Evolutionary conservation across 92 coral and sea anemone genomes (phyloP).

Genomic region (Anthopleura xanthogrammica): DNA sequence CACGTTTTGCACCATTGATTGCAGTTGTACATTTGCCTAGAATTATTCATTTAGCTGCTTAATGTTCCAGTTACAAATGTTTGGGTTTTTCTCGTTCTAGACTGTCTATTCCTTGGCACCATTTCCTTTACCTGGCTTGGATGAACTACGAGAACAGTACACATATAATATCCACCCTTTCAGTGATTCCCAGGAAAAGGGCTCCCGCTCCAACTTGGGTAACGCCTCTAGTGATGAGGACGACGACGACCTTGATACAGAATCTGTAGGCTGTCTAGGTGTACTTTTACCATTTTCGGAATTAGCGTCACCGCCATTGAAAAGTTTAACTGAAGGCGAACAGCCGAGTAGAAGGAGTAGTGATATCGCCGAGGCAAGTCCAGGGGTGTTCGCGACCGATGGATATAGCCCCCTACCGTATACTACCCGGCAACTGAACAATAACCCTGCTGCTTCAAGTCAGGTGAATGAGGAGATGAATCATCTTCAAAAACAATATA

Average conservation of each 20-base stretch:
- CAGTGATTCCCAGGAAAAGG: slow-evolving; percentile 62
- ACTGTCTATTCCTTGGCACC: slow-evolving; percentile 93
- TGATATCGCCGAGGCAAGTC: slow-evolving; percentile 84
- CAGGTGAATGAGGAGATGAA: slow-evolving; percentile 60
- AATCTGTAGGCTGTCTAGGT: slow-evolving; percentile 85
- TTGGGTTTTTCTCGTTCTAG: slow-evolving; percentile 37
- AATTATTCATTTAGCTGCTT: not conserved
- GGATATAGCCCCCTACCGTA: slow-evolving; percentile 73
- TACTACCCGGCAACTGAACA: slow-evolving; percentile 58
- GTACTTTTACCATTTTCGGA: slow-evolving; percentile 89
- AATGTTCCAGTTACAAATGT: not conserved
- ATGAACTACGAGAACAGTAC: slow-evolving; percentile 91
- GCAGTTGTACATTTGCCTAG: too few relatives aligned
- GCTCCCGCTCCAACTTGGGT: slow-evolving; percentile 64
- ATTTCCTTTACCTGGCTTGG: slow-evolving; percentile 93
- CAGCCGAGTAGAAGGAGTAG: slow-evolving; percentile 44
- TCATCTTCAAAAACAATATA: slow-evolving; percentile 83
- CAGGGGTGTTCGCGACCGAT: slow-evolving; percentile 92
- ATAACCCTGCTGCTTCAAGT: slow-evolving; percentile 36
- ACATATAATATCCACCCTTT: slow-evolving; percentile 96
- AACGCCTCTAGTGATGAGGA: slow-evolving; percentile 96
- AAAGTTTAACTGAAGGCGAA: slow-evolving; percentile 56
- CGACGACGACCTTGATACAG: slow-evolving; percentile 82
- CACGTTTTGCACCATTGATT: too few relatives aligned
- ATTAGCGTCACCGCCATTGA: slow-evolving; percentile 43